Evolutionary conservation across 2,888 invertebrate genomes (phyloP), one percentile per base, ranked within the genome.

Genomic region (Poecilobothrus nobilitatus): DNA sequence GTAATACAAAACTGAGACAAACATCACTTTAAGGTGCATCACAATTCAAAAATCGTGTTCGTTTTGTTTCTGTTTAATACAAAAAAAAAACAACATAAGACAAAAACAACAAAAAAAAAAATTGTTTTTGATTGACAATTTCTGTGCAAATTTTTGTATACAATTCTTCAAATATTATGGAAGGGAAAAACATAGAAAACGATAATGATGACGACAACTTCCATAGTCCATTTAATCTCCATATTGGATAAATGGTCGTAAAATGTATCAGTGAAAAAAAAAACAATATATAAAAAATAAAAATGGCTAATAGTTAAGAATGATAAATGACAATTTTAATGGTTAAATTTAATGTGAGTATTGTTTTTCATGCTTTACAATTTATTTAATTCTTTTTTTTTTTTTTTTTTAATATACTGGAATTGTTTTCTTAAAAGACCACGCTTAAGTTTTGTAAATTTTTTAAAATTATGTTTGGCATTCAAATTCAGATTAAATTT

Each of bases 311-410:
- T 53, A 53, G 53, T 53, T 53, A 53, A 53, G 53, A 53, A 53
- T 53, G 53, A 53, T 53, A 53, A 53, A 53, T 53, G 53, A 53
- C 53, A 53, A 53, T 53, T 53, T 53, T 53, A 53, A 53, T 53
- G 53, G 53, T 53, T 53, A 53, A 53, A 53, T 53, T 53, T 53
- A 53, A 53, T 53, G 53, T 53, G 53, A 53, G 53, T 53, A 53
- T 53, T 53, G 53, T 53, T 53, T 53, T 53, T 53, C 18, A 53
- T 18, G 15, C 15, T 53, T 37, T 10, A 37, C 37, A 37, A 10
- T 37, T 37, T 37, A 37, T 37, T 37, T 27, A 27, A 12, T 37
- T 37, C 12, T 37, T 37, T 10, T 37, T 37, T 34, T 34, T 34
- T 34, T 34, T 5, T 34, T 34, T 37, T 37, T 37, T 37, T 37